These are phyloP conservation scores for Nematopogon swammerdamellus DNA, from an alignment of 2,888 invertebrate genomes.

Conservation along the genomic window DNA sequence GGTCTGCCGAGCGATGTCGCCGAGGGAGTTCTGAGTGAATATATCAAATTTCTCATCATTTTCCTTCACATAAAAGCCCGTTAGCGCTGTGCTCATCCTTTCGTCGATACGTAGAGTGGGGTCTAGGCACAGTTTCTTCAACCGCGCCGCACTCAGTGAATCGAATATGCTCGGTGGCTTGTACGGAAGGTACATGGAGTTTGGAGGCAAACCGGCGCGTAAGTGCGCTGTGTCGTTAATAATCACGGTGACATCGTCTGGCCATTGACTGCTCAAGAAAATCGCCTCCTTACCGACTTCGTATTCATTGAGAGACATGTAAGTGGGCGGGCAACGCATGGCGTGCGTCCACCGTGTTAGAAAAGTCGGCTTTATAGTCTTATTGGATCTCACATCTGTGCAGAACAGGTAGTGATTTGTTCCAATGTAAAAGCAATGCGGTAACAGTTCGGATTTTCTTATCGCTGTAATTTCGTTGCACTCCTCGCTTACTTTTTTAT, in stretches of 20 bases:
- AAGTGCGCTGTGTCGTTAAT: constrained; percentile 26
- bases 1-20: constrained; percentile 35
- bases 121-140: constrained; percentile 27
- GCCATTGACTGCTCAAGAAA: constrained; percentile 39
- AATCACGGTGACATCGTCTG: constrained; percentile 37
- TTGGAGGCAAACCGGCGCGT: constrained; percentile 17
- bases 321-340: constrained; percentile 46
- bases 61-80: constrained; percentile 26
- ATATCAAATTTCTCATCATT: constrained; percentile 27
- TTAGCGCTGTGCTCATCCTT: constrained; percentile 28
- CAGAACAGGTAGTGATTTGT: constrained; percentile 37
- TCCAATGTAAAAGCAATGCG: constrained; percentile 27
- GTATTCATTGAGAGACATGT: constrained; percentile 30
- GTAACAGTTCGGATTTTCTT: constrained; percentile 23
- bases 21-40: constrained; percentile 37
- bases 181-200: constrained; percentile 29
- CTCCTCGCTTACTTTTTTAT: constrained; percentile 25
- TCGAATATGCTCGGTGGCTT: constrained; percentile 32
- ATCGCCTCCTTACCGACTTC: constrained; percentile 33
- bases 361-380: constrained; percentile 20
- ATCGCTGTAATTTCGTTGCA: constrained; percentile 34
- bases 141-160: constrained; percentile 25
- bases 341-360: constrained; percentile 57
- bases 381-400: constrained; percentile 28
- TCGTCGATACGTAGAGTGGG: constrained; percentile 26